A percentile compares a stretch with the other conserved stretches of the same genome.
phyloP scores from a whole-genome alignment of 2,888 invertebrate species.

The Oscheius onirici region DNA sequence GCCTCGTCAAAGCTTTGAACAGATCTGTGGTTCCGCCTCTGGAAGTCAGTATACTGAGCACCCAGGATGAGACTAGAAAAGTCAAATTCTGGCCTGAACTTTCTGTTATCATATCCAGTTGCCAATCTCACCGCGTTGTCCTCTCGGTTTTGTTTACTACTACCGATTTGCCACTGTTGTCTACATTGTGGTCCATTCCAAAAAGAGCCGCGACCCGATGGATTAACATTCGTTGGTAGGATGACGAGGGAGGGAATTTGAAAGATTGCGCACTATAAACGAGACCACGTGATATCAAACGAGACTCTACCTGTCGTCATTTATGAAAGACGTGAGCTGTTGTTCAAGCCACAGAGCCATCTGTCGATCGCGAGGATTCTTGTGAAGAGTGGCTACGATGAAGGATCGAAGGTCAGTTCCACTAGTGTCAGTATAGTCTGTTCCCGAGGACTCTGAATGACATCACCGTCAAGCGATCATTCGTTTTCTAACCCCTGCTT shows the following conservation, averaged over 20 bases:
- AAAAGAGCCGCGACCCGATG: slow-evolving; percentile 92
- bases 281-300: background rate
- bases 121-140: slow-evolving; percentile 75
- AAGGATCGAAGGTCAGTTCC: slow-evolving; percentile 86
- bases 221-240: slow-evolving; percentile 93
- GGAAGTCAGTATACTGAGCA: background rate
- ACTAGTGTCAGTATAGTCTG: slow-evolving; percentile 79
- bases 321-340: slow-evolving; percentile 84
- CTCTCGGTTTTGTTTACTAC: slow-evolving; percentile 81
- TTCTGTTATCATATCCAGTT: background rate
- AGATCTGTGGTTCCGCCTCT: background rate
- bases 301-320: slow-evolving; percentile 80
- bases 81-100: slow-evolving; percentile 30
- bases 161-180: slow-evolving; percentile 83
- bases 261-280: slow-evolving; percentile 76
- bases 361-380: slow-evolving; percentile 86
- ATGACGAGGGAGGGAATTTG: slow-evolving; percentile 90
- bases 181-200: slow-evolving; percentile 92
- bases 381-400: slow-evolving; percentile 88
- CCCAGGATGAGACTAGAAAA: slow-evolving; percentile 25
- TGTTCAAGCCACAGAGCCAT: slow-evolving; percentile 87
- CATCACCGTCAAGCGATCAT: background rate
- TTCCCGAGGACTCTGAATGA: slow-evolving; percentile 80
- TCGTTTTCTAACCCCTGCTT: slow-evolving; percentile 30
- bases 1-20: slow-evolving; percentile 26